Percentiles rank a stretch among this genome's conserved stretches.
Evolutionary conservation across 2,888 invertebrate species (phyloP).

Genomic region (Proisotoma minuta): DNA sequence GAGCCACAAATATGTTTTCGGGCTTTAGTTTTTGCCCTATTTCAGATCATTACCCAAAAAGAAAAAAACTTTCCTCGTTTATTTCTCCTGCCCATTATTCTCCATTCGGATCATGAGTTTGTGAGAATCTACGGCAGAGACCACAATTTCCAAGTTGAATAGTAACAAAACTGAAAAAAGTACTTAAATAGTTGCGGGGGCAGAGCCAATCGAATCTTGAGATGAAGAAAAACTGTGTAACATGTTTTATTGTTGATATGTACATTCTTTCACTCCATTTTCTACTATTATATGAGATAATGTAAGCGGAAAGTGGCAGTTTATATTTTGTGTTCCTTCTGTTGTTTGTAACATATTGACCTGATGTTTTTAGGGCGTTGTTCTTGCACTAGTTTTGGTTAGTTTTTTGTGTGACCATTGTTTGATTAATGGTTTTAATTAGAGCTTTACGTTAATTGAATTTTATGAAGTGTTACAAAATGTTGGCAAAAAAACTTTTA

Average conservation of each 20-base stretch:
- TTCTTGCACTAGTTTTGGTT: background rate
- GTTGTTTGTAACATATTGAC: background rate
- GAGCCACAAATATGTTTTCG: conserved; percentile 38
- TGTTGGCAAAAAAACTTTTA: too few relatives aligned
- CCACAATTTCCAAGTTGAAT: too few relatives aligned
- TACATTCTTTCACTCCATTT: too few relatives aligned
- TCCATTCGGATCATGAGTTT: conserved; percentile 40
- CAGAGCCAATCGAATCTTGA: background rate
- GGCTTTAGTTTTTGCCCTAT: conserved; percentile 35
- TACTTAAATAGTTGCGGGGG: background rate
- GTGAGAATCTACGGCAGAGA: conserved; percentile 15
- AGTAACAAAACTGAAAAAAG: too few relatives aligned
- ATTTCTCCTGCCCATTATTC: conserved; percentile 41
- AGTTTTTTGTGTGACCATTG: background rate
- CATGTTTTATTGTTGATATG: too few relatives aligned
- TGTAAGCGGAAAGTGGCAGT: too few relatives aligned
- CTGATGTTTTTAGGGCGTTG: conserved; percentile 1
- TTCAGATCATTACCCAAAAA: conserved; percentile 40
- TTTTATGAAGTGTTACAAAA: too few relatives aligned
- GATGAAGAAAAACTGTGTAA: background rate
- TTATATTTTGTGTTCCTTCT: too few relatives aligned
- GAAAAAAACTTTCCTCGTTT: conserved; percentile 42
- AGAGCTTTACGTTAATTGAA: too few relatives aligned
- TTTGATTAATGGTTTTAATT: conserved; percentile 1
- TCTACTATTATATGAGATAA: too few relatives aligned